Conservation (phyloP, 1,140 invertebrate species). For the Heterodera carotae region DNA sequence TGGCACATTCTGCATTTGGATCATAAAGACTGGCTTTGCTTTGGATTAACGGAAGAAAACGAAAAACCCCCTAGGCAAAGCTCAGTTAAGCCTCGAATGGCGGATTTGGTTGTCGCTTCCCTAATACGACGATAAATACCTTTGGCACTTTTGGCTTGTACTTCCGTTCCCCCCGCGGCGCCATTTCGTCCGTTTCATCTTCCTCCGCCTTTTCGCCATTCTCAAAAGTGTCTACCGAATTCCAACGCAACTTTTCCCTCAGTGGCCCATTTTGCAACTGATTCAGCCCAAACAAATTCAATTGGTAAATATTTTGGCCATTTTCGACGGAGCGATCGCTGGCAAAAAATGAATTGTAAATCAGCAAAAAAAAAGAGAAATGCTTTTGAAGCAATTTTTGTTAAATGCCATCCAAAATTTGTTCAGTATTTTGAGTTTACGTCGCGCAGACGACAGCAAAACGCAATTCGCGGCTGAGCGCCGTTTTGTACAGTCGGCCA, state of each 20-base stretch:
- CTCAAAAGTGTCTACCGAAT: conserved; percentile 7
- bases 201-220: conserved; percentile 1
- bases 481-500: conserved; percentile 9
- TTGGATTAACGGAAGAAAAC: no score
- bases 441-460: conserved; percentile 20
- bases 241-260: background rate
- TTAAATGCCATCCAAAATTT: no score
- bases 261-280: conserved; percentile 1
- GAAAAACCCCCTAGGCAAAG: no score
- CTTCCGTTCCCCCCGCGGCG: background rate
- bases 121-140: background rate
- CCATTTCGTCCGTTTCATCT: background rate
- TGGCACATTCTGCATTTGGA: conserved; percentile 1
- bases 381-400: no score
- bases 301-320: background rate
- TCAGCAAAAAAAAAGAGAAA: no score
- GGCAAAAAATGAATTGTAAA: background rate
- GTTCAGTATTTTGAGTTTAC: background rate
- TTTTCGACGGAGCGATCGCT: background rate
- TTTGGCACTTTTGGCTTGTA: background rate
- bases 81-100: no score
- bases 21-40: no score
- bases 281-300: conserved; percentile 8
- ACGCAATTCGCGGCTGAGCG: background rate
- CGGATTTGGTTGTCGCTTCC: no score